A percentile compares a stretch with the other conserved stretches of the same genome.
Evolutionary conservation across 1,140 invertebrate species (phyloP).

Genomic region (Dreissena polymorpha): DNA sequence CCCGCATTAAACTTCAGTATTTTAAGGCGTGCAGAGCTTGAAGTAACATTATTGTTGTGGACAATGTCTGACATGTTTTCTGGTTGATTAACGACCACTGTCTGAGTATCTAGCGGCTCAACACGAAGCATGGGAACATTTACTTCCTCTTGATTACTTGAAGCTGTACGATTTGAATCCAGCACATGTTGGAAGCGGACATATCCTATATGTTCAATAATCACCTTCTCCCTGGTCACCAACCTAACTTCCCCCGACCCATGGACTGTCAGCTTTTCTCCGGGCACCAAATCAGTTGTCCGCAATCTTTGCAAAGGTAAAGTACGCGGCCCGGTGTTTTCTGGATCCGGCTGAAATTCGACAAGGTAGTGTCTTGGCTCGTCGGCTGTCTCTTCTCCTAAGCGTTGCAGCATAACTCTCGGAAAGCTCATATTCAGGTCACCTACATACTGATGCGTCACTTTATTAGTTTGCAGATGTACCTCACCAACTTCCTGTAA

Average conservation of each 20-base stretch:
- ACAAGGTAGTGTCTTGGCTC: too few relatives aligned
- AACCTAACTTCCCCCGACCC: constrained; percentile 23
- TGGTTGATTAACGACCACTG: too few relatives aligned
- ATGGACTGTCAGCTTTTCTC: constrained; percentile 24
- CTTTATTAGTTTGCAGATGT: constrained; percentile 9
- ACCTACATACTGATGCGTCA: constrained; percentile 24
- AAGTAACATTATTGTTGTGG: too few relatives aligned
- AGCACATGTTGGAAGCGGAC: constrained; percentile 11
- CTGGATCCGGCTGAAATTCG: too few relatives aligned
- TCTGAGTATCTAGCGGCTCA: too few relatives aligned
- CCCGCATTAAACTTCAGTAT: too few relatives aligned
- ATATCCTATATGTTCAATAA: constrained; percentile 22
- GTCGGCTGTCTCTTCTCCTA: too few relatives aligned
- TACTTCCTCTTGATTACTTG: too few relatives aligned
- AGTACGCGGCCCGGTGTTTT: background rate
- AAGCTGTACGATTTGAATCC: background rate
- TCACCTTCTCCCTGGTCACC: constrained; percentile 25
- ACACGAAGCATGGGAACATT: too few relatives aligned
- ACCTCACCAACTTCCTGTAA: constrained; percentile 37
- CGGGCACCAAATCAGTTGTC: constrained; percentile 20
- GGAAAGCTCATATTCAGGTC: constrained; percentile 18
- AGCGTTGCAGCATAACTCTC: too few relatives aligned
- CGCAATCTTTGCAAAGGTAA: constrained; percentile 22
- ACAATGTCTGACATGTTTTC: too few relatives aligned
- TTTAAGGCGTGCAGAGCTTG: too few relatives aligned